These are phyloP conservation scores for Boloria selene DNA, from an alignment of 2,888 invertebrate species.

Conservation along the genomic window DNA sequence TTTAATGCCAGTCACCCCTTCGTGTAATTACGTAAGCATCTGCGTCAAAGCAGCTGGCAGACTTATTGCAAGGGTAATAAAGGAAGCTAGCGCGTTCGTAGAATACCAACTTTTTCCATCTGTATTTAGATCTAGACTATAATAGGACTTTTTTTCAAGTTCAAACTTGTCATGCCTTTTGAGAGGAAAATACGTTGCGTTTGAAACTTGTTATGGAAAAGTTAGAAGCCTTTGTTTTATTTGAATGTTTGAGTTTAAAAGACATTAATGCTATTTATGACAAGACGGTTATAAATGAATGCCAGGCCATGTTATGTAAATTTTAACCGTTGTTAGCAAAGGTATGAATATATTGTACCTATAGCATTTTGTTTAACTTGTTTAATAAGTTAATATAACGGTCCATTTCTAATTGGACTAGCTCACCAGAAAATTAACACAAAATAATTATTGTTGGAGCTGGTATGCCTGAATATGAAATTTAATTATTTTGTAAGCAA, in stretches of 20 bases:
- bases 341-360: too few species aligned
- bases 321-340: too few species aligned
- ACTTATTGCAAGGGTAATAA: slow-evolving; percentile 60
- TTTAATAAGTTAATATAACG: too few species aligned
- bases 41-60: slow-evolving; percentile 59
- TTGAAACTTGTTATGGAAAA: slow-evolving; percentile 26
- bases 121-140: slow-evolving; percentile 44
- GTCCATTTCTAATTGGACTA: too few species aligned
- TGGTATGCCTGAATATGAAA: not conserved
- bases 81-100: slow-evolving; percentile 57
- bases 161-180: slow-evolving; percentile 28
- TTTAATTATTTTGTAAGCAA: not conserved
- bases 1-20: slow-evolving; percentile 48
- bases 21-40: slow-evolving; percentile 58
- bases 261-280: slow-evolving; percentile 1
- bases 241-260: slow-evolving; percentile 6
- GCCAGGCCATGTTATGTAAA: too few species aligned
- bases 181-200: slow-evolving; percentile 22
- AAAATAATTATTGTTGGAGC: too few species aligned
- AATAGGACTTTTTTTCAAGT: slow-evolving; percentile 38
- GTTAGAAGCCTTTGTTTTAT: slow-evolving; percentile 20
- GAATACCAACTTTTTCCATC: slow-evolving; percentile 51
- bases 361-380: too few species aligned
- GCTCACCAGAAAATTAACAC: too few species aligned
- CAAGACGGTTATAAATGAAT: too few species aligned